Conservation (phyloP, 2,888 invertebrate species). For the Emmelina monodactyla region DNA sequence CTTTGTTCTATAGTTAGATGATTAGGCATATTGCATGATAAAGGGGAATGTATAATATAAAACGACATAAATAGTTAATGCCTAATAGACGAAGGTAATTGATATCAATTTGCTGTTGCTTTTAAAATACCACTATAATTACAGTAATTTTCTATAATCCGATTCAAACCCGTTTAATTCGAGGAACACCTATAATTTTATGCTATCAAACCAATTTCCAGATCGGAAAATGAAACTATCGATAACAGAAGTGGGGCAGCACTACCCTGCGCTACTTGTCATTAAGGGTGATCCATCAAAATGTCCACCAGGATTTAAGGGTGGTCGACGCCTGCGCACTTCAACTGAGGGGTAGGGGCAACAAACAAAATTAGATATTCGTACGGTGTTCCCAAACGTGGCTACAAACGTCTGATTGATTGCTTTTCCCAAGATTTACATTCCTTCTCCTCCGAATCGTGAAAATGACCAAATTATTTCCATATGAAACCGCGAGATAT, state of each 20-base stretch:
- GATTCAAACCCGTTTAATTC: conserved; percentile 12
- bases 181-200: conserved; percentile 23
- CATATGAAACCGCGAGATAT: no score
- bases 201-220: conserved; percentile 33
- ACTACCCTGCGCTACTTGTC: conserved; percentile 58
- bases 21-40: no score
- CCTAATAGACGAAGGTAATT: no score
- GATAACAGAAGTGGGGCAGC: conserved; percentile 23
- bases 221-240: conserved; percentile 19
- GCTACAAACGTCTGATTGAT: conserved; percentile 56
- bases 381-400: conserved; percentile 57
- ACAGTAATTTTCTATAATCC: conserved; percentile 10
- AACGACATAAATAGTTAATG: no score
- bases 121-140: neutral
- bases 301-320: conserved; percentile 62
- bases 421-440: conserved; percentile 23
- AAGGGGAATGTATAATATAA: no score
- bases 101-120: no score
- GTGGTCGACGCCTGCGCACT: conserved; percentile 52
- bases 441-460: no score
- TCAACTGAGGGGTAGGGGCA: conserved; percentile 18
- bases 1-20: no score
- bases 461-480: no score
- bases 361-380: conserved; percentile 65
- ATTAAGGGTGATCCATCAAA: conserved; percentile 67